phyloP scores from a whole-genome alignment of 2,113 vertebrate species.

The Tylochromis polylepis region DNA sequence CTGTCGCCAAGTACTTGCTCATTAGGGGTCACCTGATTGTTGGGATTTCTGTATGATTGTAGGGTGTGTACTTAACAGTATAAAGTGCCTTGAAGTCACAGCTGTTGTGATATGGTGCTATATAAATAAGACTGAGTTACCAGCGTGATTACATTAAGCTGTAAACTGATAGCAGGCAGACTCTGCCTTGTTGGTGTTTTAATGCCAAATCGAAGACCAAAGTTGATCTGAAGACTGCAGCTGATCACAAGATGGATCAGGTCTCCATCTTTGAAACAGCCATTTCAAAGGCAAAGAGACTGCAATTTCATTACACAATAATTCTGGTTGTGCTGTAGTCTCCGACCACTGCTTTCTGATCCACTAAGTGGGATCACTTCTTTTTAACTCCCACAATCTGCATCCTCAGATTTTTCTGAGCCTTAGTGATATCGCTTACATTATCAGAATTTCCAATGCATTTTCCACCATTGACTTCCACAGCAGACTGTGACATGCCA shows the following conservation, averaged over 20 bases:
- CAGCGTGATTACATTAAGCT: not conserved
- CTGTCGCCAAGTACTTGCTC: not conserved
- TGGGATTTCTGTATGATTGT: not conserved
- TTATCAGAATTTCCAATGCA: not conserved
- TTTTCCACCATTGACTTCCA: not conserved
- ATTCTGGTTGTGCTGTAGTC: not conserved
- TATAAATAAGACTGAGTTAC: not conserved
- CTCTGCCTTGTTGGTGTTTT: not conserved
- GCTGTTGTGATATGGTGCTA: not conserved
- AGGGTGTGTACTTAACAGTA: not conserved
- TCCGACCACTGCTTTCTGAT: not conserved
- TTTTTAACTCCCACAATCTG: not conserved
- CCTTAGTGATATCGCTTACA: not conserved
- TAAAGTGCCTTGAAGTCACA: not conserved
- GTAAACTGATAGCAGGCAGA: not conserved
- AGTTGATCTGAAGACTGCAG: not conserved
- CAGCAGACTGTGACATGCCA: not conserved
- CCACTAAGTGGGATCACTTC: not conserved
- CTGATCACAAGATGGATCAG: not conserved
- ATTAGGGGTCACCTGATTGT: not conserved
- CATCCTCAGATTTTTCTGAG: not conserved
- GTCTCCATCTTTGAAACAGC: not conserved
- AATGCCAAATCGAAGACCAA: not conserved
- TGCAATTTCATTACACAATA: not conserved
- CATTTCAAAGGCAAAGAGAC: not conserved